Percentiles rank a stretch among this genome's conserved stretches.
Evolutionary conservation across 2,113 vertebrate species (phyloP).

Genomic region (Phrynosoma platyrhinos): DNA sequence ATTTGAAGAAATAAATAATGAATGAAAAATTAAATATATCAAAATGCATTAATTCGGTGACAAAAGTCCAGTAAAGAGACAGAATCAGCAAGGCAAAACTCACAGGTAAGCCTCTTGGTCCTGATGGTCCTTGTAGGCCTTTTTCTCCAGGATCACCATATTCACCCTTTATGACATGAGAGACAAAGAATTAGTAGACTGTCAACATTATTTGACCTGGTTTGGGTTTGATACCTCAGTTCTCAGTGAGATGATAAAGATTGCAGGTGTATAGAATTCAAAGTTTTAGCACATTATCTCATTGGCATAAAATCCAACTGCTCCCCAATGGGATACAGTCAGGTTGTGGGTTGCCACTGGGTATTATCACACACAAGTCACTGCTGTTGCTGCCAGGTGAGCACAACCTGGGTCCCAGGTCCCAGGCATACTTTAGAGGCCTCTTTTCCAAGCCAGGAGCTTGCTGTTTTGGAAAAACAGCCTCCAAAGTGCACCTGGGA

Average conservation of each 20-base stretch:
- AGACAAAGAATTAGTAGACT: constrained; percentile 16
- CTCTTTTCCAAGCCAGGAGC: too few species aligned
- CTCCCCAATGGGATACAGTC: too few species aligned
- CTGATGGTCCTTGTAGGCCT: constrained; percentile 76
- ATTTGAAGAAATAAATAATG: background rate
- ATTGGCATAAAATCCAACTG: too few species aligned
- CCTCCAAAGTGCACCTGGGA: too few species aligned
- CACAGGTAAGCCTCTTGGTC: constrained; percentile 81
- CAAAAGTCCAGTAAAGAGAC: background rate
- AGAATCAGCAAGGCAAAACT: constrained; percentile 52
- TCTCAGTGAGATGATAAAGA: background rate
- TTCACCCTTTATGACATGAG: constrained; percentile 80
- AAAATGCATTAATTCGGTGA: background rate
- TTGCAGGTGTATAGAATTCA: background rate
- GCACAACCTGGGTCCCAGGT: too few species aligned
- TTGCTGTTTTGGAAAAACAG: too few species aligned
- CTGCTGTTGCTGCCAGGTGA: too few species aligned
- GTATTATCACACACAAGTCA: too few species aligned
- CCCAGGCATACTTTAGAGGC: too few species aligned
- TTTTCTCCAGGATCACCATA: constrained; percentile 77
- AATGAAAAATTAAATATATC: constrained; percentile 5
- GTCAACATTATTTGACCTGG: background rate
- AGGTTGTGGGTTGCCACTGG: too few species aligned
- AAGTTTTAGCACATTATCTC: too few species aligned
- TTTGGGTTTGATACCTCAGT: background rate